phyloP scores from a whole-genome alignment of 2,113 vertebrate genomes.

The Aplodontia rufa region DNA sequence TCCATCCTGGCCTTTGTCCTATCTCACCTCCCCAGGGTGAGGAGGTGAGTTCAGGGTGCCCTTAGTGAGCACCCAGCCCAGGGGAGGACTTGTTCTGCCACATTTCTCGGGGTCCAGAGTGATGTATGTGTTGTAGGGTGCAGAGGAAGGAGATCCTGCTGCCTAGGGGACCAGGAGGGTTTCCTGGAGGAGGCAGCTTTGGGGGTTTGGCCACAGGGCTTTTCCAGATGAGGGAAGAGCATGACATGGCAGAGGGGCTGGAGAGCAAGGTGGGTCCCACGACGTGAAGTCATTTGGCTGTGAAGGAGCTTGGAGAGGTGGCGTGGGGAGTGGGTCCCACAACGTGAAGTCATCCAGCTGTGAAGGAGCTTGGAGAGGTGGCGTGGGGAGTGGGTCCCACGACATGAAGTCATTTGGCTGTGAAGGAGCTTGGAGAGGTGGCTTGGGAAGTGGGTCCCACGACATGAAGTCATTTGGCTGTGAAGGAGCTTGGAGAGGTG shows the following conservation, averaged over 20 bases:
- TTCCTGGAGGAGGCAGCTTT: background rate
- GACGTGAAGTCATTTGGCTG: background rate
- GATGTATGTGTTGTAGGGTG: background rate
- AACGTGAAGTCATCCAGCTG: background rate
- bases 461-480: background rate
- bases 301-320: background rate
- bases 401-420: background rate
- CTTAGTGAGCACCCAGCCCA: background rate
- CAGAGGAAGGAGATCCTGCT: background rate
- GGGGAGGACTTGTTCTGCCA: background rate
- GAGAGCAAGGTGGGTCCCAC: background rate
- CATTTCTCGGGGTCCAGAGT: background rate
- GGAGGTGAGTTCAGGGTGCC: background rate
- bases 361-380: background rate
- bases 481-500: background rate
- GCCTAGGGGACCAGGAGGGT: background rate
- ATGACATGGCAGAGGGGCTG: background rate
- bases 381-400: too few relatives aligned
- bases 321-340: too few relatives aligned
- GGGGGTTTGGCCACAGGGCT: background rate
- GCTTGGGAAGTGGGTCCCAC: too few relatives aligned
- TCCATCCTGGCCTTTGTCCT: background rate
- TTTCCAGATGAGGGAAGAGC: too few relatives aligned
- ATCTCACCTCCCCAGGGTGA: background rate
- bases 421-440: background rate